Percentiles rank a stretch among this genome's conserved stretches.
phyloP scores from a whole-genome alignment of 2,888 invertebrate species.

The Lasioglossum zephyrum region DNA sequence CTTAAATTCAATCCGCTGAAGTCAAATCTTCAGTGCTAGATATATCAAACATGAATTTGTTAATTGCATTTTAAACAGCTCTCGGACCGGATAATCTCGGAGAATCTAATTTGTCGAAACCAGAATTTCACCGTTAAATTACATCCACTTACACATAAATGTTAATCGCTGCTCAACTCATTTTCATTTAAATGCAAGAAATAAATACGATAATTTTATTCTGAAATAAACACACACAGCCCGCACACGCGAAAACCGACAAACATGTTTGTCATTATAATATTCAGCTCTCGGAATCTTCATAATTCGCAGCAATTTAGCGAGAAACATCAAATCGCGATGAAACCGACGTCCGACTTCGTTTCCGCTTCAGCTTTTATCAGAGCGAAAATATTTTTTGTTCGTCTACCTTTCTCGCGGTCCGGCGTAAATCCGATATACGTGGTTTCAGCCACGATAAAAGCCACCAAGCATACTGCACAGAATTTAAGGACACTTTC shows the following conservation, averaged over 20 bases:
- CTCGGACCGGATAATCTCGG: not conserved
- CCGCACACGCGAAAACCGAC: not conserved
- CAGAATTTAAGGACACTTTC: conserved; percentile 21
- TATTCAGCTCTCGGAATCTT: not conserved
- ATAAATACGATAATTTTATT: not conserved
- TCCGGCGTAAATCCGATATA: conserved; percentile 11
- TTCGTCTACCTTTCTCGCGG: conserved; percentile 8
- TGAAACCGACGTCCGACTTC: not conserved
- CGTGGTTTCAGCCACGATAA: not conserved
- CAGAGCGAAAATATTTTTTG: conserved; percentile 22
- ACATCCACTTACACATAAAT: not conserved
- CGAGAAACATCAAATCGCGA: not conserved
- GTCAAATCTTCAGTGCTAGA: not conserved
- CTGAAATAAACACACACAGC: not conserved
- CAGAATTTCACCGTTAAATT: not conserved
- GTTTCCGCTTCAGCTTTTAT: conserved; percentile 12
- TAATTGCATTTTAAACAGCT: not conserved
- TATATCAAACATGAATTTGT: not conserved
- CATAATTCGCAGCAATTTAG: not conserved
- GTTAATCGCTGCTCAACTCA: not conserved
- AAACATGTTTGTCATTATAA: not conserved
- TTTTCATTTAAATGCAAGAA: not conserved
- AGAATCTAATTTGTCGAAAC: not conserved
- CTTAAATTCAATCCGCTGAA: not conserved
- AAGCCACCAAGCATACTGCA: not conserved